Conservation (phyloP, 2,797 vertebrate genomes). For the Dryobates pubescens region DNA sequence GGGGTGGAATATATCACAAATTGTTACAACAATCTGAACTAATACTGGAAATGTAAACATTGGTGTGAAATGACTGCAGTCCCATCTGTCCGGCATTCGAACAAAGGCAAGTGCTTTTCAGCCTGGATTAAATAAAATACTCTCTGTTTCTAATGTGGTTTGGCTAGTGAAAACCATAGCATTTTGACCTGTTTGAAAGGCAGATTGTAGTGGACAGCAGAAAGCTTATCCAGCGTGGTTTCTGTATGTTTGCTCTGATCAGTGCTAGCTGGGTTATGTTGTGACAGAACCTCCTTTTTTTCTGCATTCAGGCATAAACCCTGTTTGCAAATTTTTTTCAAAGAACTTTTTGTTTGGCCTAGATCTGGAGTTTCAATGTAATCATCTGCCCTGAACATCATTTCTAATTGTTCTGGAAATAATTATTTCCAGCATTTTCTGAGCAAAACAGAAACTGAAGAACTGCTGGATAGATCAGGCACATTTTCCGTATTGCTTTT, state of each 20-base stretch:
- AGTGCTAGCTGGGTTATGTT: not conserved
- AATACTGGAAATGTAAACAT: not conserved
- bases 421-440: constrained; percentile 37
- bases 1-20: not conserved
- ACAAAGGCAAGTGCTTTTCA: not conserved
- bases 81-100: not conserved
- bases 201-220: not conserved
- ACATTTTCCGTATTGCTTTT: constrained; percentile 9
- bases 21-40: not conserved
- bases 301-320: not conserved
- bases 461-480: not conserved
- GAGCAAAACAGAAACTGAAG: constrained; percentile 14
- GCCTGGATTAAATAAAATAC: not conserved
- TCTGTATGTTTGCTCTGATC: not conserved
- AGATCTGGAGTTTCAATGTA: not conserved
- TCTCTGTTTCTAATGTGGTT: not conserved
- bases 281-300: constrained; percentile 15
- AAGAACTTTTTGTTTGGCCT: not conserved
- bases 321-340: not conserved
- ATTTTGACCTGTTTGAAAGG: constrained; percentile 9
- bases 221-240: not conserved
- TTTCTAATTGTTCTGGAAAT: not conserved
- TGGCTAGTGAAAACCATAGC: not conserved
- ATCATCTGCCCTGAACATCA: not conserved
- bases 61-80: not conserved